phyloP scores from a whole-genome alignment of 2,797 vertebrate genomes.

The Acanthis flammea region DNA sequence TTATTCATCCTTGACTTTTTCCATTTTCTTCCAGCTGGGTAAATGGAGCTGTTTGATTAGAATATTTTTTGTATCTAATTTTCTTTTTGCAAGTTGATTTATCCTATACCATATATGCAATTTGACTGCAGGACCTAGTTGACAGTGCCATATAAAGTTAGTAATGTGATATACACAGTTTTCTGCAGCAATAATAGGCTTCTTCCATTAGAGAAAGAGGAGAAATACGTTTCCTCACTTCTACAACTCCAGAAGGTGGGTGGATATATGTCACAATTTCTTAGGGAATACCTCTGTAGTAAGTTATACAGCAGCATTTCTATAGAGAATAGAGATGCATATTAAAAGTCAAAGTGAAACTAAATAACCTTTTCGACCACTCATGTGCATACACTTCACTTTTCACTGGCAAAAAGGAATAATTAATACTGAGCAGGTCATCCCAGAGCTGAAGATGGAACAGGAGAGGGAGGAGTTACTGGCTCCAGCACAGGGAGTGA shows the following conservation, averaged over 20 bases:
- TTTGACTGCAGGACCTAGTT: neutral
- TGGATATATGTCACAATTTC: neutral
- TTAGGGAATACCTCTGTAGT: neutral
- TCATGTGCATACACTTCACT: neutral
- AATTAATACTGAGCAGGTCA: neutral
- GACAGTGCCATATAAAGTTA: neutral
- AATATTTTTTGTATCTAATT: neutral
- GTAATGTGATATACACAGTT: neutral
- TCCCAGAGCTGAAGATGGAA: neutral
- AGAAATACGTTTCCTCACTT: neutral
- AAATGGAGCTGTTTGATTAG: neutral
- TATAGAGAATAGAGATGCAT: neutral
- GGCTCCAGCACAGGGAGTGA: accelerated
- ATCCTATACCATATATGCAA: neutral
- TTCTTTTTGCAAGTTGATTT: neutral
- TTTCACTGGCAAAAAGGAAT: neutral
- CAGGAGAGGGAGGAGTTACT: neutral
- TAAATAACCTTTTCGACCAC: neutral
- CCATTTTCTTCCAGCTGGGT: neutral
- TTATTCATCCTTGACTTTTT: neutral
- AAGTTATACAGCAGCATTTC: neutral
- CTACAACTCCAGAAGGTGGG: neutral
- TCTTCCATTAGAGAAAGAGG: neutral
- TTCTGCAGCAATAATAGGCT: neutral
- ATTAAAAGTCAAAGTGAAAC: neutral